Conservation (phyloP, 2,797 vertebrate genomes). For the Triplophysa bombifrons region DNA sequence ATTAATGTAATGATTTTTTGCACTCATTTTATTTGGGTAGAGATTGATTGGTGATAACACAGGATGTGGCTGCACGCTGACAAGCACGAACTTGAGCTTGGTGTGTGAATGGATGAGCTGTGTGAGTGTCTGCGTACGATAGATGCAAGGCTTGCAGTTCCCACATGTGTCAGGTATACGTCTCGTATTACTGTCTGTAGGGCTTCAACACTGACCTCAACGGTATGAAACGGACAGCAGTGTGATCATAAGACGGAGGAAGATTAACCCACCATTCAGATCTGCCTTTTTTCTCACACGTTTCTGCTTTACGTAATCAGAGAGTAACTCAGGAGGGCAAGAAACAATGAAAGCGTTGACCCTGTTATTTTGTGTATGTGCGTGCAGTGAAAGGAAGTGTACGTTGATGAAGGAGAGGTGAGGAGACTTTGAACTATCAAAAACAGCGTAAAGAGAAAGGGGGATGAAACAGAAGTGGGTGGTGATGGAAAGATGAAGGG, state of each 20-base stretch:
- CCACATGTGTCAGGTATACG: constrained; percentile 45
- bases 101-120: constrained; percentile 25
- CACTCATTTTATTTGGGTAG: constrained; percentile 54
- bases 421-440: constrained; percentile 37
- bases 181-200: constrained; percentile 54
- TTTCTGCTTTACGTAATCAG: constrained; percentile 39
- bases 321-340: constrained; percentile 36
- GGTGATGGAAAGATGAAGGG: constrained; percentile 45
- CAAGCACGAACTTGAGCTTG: constrained; percentile 22
- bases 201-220: constrained; percentile 40
- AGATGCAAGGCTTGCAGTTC: constrained; percentile 35
- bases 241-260: constrained; percentile 2
- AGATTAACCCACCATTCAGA: constrained; percentile 47
- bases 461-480: constrained; percentile 39
- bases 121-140: not conserved
- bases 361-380: not conserved
- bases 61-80: constrained; percentile 47
- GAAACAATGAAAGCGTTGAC: constrained; percentile 35
- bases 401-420: constrained; percentile 40
- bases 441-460: constrained; percentile 44
- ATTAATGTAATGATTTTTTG: constrained; percentile 54
- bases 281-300: constrained; percentile 31
- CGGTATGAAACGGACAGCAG: constrained; percentile 28
- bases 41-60: constrained; percentile 56
- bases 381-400: constrained; percentile 19